These are phyloP conservation scores for Anas capensis DNA, from an alignment of 2,797 vertebrate species.

Conservation along the genomic window DNA sequence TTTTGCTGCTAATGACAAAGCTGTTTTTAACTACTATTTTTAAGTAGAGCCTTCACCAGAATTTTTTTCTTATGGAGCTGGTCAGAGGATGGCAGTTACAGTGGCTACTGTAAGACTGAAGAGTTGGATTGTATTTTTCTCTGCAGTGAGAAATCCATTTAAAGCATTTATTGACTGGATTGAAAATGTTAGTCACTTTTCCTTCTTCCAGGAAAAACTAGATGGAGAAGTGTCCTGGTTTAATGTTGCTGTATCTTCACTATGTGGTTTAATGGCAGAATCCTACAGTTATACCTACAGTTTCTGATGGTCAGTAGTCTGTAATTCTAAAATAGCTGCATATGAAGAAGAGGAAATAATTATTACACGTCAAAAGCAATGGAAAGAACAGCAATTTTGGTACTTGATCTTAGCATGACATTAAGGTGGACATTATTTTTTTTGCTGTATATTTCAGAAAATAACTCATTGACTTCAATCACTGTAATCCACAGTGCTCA, in stretches of 20 bases:
- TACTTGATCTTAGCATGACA: background rate
- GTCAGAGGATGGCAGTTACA: background rate
- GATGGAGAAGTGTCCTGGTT: background rate
- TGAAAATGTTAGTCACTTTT: background rate
- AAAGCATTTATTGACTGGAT: background rate
- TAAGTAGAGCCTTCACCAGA: background rate
- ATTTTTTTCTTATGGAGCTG: background rate
- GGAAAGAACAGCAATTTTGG: background rate
- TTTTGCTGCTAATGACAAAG: background rate
- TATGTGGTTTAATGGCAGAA: background rate
- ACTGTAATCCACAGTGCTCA: background rate
- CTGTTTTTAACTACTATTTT: background rate
- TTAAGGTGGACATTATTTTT: background rate
- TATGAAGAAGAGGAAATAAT: background rate
- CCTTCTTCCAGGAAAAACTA: background rate
- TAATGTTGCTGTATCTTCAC: background rate
- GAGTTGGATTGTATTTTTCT: background rate
- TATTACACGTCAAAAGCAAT: background rate
- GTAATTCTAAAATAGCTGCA: background rate
- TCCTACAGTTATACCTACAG: background rate
- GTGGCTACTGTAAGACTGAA: background rate
- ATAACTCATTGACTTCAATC: background rate
- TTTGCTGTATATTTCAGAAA: background rate
- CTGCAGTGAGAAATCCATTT: background rate
- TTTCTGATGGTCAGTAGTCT: background rate